Evolutionary conservation across 2,888 invertebrate species (phyloP).

Genomic region (Heliconius charithonia): DNA sequence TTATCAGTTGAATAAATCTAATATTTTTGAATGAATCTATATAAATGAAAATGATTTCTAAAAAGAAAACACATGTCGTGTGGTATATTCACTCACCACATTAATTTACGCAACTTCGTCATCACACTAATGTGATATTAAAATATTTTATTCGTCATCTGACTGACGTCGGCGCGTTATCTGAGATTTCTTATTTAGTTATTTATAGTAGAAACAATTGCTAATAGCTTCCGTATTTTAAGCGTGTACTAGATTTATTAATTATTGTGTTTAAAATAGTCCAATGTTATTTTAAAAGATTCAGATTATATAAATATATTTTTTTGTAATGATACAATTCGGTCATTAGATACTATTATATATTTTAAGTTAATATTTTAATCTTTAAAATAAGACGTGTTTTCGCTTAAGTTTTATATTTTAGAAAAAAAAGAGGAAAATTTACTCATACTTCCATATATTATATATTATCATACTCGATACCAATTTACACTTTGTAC

Average conservation of each 20-base stretch:
- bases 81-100: not conserved
- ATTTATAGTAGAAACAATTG: constrained; percentile 20
- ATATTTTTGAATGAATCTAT: not conserved
- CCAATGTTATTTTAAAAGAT: not conserved
- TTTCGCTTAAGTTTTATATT: no score
- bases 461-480: not conserved
- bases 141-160: constrained; percentile 16
- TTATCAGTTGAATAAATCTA: not conserved
- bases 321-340: not conserved
- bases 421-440: not conserved
- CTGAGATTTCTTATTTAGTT: constrained; percentile 8
- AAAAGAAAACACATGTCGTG: not conserved
- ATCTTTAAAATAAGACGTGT: no score
- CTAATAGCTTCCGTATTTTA: not conserved
- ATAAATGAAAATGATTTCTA: not conserved
- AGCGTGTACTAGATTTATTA: not conserved
- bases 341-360: not conserved
- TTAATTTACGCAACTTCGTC: constrained; percentile 8
- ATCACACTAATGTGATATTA: constrained; percentile 11
- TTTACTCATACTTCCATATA: not conserved
- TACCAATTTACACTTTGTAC: not conserved
- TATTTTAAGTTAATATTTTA: no score
- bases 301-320: not conserved
- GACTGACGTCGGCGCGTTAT: constrained; percentile 14
- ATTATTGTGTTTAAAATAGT: not conserved